Evolutionary conservation across 2,888 invertebrate genomes (phyloP).

Genomic region (Elysia crispata): DNA sequence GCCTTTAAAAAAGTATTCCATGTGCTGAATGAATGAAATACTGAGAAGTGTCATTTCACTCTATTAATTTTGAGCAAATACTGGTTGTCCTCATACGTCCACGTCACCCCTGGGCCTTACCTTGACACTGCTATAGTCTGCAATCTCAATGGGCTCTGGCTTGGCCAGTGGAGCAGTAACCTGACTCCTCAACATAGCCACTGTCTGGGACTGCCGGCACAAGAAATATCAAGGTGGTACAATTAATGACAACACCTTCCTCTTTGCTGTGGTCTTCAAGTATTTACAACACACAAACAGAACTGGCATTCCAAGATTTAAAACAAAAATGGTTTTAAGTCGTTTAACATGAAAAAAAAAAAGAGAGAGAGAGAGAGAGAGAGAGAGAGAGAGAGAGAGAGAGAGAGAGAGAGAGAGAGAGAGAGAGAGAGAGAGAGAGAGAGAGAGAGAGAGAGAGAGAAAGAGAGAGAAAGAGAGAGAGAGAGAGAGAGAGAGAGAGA

Average conservation of each 20-base stretch:
- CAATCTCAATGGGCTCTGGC: constrained; percentile 87
- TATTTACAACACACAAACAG: no score
- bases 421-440: not conserved
- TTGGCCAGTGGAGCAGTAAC: constrained; percentile 87
- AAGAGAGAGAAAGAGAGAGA: not conserved
- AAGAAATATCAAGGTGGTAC: not conserved
- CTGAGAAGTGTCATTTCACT: no score
- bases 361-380: constrained; percentile 15
- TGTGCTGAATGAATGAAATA: no score
- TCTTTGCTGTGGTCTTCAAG: no score
- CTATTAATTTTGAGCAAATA: not conserved
- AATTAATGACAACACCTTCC: no score
- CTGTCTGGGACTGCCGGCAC: constrained; percentile 31
- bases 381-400: constrained; percentile 16
- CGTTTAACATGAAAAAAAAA: constrained; percentile 3
- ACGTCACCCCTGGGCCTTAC: no score
- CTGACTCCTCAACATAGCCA: constrained; percentile 43
- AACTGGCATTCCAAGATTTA: no score
- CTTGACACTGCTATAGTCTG: constrained; percentile 84
- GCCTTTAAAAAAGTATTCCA: no score
- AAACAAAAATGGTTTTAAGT: no score
- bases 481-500: constrained; percentile 3
- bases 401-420: constrained; percentile 23
- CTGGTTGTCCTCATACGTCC: no score
- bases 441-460: no score